A percentile compares a stretch with the other conserved stretches of the same genome.
phyloP scores from a whole-genome alignment of 2,888 invertebrate species.

The Eristalis intricaria region DNA sequence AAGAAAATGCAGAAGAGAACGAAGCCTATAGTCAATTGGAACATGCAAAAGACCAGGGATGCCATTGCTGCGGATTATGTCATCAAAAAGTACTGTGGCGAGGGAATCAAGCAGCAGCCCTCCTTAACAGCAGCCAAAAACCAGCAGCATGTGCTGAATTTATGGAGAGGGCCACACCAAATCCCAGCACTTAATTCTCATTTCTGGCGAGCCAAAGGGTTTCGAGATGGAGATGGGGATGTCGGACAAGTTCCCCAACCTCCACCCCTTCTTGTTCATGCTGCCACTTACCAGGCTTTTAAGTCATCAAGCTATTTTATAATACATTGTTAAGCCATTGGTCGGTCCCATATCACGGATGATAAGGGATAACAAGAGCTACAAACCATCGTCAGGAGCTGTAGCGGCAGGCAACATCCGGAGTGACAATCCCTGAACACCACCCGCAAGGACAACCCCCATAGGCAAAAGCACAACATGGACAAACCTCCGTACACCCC shows the following conservation, averaged over 20 bases:
- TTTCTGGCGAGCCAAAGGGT: slow-evolving; percentile 28
- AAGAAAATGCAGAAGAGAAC: neutral
- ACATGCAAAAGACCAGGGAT: slow-evolving; percentile 23
- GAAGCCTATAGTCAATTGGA: slow-evolving; percentile 20
- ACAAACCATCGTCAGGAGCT: slow-evolving; percentile 20
- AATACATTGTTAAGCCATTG: slow-evolving; percentile 57
- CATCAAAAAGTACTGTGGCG: slow-evolving; percentile 42
- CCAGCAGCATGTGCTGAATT: slow-evolving; percentile 52
- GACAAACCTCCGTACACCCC: neutral
- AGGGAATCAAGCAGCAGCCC: slow-evolving; percentile 29
- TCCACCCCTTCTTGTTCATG: neutral
- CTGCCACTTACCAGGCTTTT: slow-evolving; percentile 50
- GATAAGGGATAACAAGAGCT: slow-evolving; percentile 30
- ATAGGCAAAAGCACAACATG: neutral
- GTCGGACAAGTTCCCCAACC: neutral
- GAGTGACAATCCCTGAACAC: slow-evolving; percentile 48
- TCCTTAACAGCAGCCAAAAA: neutral
- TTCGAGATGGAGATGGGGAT: neutral
- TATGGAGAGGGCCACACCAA: slow-evolving; percentile 60
- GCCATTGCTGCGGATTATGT: slow-evolving; percentile 32
- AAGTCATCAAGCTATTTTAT: slow-evolving; percentile 61
- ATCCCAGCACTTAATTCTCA: slow-evolving; percentile 66
- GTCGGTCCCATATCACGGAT: slow-evolving; percentile 21
- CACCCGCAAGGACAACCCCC: slow-evolving; percentile 16
- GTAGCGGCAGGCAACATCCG: slow-evolving; percentile 31